Evolutionary conservation across 2,888 invertebrate species (phyloP).

Genomic region (Meiosimyza decipiens): DNA sequence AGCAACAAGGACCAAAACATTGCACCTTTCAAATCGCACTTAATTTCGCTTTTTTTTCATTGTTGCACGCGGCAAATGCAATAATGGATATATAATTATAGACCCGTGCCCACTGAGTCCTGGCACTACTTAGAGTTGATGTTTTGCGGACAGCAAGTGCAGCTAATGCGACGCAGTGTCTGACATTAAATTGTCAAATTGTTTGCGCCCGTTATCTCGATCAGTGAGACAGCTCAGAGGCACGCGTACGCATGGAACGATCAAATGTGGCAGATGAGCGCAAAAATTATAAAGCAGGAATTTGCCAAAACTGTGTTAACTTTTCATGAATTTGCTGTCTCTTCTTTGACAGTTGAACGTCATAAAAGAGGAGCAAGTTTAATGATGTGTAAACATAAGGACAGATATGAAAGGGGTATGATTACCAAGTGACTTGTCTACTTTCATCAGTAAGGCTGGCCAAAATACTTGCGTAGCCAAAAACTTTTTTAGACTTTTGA

Average conservation of each 20-base stretch:
- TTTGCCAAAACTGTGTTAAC: too few species aligned
- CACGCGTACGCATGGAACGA: constrained; percentile 12
- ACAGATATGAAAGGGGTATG: too few species aligned
- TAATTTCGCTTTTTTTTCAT: constrained; percentile 40
- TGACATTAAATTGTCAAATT: constrained; percentile 64
- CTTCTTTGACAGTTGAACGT: too few species aligned
- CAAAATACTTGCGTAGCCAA: too few species aligned
- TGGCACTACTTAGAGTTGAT: constrained; percentile 24
- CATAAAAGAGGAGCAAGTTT: too few species aligned
- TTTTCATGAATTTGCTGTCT: too few species aligned
- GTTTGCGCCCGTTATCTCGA: constrained; percentile 52
- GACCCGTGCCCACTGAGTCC: constrained; percentile 16
- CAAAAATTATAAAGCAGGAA: too few species aligned
- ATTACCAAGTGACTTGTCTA: too few species aligned
- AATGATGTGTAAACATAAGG: too few species aligned
- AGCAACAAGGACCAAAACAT: constrained; percentile 33
- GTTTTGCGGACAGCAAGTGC: constrained; percentile 43
- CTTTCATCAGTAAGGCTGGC: too few species aligned
- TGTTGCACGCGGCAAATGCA: constrained; percentile 15
- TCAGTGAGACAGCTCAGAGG: constrained; percentile 12
- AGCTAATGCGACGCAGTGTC: constrained; percentile 55
- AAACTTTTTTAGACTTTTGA: too few species aligned
- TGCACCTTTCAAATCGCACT: constrained; percentile 57
- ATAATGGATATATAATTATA: constrained; percentile 37
- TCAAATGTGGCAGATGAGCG: too few species aligned